Percentiles rank a stretch among this genome's conserved stretches.
Conservation (phyloP, 2,888 invertebrate genomes). For the Ariolimax columbianus region DNA sequence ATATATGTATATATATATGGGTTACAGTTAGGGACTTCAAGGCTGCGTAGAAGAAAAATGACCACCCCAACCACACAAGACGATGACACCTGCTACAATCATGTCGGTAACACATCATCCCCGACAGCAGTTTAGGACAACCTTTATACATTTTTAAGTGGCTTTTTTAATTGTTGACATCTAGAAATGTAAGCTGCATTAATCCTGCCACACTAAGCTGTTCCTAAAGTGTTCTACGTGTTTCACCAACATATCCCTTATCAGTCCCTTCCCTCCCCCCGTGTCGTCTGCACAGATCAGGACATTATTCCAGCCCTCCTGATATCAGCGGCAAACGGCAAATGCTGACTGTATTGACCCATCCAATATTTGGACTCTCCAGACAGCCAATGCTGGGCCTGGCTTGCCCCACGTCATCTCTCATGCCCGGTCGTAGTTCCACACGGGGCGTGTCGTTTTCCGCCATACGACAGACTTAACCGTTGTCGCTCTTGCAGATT, state of each 20-base stretch:
- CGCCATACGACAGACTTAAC: neutral
- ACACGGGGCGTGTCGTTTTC: slow-evolving; percentile 35
- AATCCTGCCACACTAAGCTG: slow-evolving; percentile 6
- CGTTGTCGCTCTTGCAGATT: neutral
- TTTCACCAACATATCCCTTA: neutral
- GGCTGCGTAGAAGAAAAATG: too few relatives aligned
- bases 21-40: too few relatives aligned
- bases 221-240: neutral
- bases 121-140: too few relatives aligned
- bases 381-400: neutral
- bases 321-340: slow-evolving; percentile 9
- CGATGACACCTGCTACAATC: too few relatives aligned
- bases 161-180: too few relatives aligned
- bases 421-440: neutral
- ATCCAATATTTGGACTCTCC: slow-evolving; percentile 28
- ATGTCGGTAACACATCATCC: too few relatives aligned
- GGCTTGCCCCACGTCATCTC: neutral
- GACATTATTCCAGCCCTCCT: neutral
- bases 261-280: neutral
- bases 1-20: too few relatives aligned
- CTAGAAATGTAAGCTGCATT: neutral
- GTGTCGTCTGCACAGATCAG: neutral
- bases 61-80: too few relatives aligned
- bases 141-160: too few relatives aligned
- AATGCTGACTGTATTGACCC: slow-evolving; percentile 27